Evolutionary conservation across 2,888 invertebrate genomes (phyloP).

Genomic region (Salpingus planirostris): DNA sequence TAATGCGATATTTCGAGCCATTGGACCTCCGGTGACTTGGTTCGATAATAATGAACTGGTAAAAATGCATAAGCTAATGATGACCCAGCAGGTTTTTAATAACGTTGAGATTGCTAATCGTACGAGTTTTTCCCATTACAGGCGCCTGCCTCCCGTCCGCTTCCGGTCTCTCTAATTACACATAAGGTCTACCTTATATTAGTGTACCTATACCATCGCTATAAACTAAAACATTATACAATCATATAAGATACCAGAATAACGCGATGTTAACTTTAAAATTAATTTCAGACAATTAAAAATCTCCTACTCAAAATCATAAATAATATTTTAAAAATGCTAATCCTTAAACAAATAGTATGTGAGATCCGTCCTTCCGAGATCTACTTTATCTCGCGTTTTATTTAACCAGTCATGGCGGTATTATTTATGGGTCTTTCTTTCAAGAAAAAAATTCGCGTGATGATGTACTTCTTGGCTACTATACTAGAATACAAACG

Average conservation of each 20-base stretch:
- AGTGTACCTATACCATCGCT: background rate
- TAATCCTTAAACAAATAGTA: conserved; percentile 15
- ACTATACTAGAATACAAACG: too few relatives aligned
- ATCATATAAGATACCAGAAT: conserved; percentile 9
- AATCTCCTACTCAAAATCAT: conserved; percentile 21
- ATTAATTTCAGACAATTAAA: conserved; percentile 29
- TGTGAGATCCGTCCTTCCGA: too few relatives aligned
- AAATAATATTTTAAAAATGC: conserved; percentile 18
- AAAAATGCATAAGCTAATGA: conserved; percentile 32
- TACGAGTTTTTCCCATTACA: conserved; percentile 28
- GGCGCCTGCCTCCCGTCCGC: conserved; percentile 18
- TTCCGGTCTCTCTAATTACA: conserved; percentile 25
- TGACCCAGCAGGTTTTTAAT: conserved; percentile 31
- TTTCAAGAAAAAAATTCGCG: too few relatives aligned
- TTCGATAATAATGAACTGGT: conserved; percentile 29
- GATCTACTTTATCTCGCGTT: too few relatives aligned
- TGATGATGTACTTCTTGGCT: too few relatives aligned
- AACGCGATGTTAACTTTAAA: conserved; percentile 28
- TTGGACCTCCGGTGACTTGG: too few relatives aligned
- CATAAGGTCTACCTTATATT: conserved; percentile 18
- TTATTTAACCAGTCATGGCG: too few relatives aligned
- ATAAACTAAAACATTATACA: background rate
- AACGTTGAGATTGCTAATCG: conserved; percentile 31
- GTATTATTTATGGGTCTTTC: too few relatives aligned
- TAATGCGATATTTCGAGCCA: too few relatives aligned